A percentile compares a stretch with the other conserved stretches of the same genome.
phyloP scores from a whole-genome alignment of 2,113 vertebrate species.

The Anas platyrhynchos region DNA sequence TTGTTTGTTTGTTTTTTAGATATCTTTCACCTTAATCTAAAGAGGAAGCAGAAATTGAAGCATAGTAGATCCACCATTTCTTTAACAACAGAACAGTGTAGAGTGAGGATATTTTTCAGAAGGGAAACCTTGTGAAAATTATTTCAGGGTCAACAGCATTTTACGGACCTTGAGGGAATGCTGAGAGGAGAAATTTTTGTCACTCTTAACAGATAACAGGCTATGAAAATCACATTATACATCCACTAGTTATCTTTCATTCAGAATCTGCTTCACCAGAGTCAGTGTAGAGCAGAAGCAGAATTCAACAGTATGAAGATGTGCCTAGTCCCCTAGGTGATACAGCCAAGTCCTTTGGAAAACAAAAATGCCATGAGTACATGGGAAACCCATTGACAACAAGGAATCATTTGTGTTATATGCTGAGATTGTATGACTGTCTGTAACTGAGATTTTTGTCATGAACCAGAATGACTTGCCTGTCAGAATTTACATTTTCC shows the following conservation, averaged over 20 bases:
- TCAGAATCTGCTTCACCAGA: slow-evolving; percentile 3
- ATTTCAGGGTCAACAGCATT: slow-evolving; percentile 37
- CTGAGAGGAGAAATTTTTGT: neutral
- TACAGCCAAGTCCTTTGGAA: neutral
- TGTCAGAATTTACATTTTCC: neutral
- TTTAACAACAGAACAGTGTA: neutral
- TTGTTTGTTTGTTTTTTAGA: neutral
- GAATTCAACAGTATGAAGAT: neutral
- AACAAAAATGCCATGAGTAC: neutral
- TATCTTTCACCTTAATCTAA: neutral
- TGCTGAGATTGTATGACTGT: neutral
- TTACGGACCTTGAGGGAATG: neutral
- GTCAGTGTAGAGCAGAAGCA: neutral
- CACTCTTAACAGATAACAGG: neutral
- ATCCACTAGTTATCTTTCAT: slow-evolving; percentile 10
- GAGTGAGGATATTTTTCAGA: slow-evolving; percentile 6
- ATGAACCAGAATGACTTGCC: neutral
- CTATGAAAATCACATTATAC: slow-evolving; percentile 6
- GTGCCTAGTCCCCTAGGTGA: neutral
- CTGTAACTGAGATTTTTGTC: neutral
- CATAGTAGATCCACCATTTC: neutral
- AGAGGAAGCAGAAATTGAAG: slow-evolving; percentile 8
- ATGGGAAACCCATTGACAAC: neutral
- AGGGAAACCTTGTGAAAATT: neutral
- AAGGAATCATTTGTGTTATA: neutral